A percentile compares a stretch with the other conserved stretches of the same genome.
Conservation (phyloP, 2,888 invertebrate genomes). For the Protodeltote pygarga region DNA sequence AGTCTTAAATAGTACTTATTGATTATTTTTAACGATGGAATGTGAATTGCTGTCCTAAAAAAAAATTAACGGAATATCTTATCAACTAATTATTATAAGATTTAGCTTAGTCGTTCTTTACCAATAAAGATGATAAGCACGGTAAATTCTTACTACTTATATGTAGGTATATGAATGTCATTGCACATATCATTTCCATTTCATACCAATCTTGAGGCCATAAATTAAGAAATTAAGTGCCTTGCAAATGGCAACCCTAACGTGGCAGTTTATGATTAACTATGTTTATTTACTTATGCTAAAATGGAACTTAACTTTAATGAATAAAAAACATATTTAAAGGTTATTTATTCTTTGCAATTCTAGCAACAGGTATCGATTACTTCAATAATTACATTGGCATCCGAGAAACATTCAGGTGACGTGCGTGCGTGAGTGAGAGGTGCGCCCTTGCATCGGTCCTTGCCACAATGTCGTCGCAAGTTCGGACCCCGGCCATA, state of each 20-base stretch:
- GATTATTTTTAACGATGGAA: no score
- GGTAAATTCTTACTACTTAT: no score
- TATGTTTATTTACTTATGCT: constrained; percentile 10
- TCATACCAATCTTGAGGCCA: no score
- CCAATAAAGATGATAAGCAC: no score
- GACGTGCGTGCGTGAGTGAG: constrained; percentile 72
- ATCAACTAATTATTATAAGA: no score
- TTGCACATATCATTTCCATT: no score
- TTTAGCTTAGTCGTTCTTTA: no score
- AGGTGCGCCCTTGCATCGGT: constrained; percentile 81
- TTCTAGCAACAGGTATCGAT: constrained; percentile 59
- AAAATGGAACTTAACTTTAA: constrained; percentile 19
- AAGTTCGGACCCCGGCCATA: constrained; percentile 66
- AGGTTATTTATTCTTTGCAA: constrained; percentile 43
- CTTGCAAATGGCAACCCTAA: constrained; percentile 1
- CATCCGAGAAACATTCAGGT: constrained; percentile 72
- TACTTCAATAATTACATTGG: constrained; percentile 68
- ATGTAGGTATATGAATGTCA: no score
- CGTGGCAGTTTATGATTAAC: constrained; percentile 20
- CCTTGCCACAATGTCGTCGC: constrained; percentile 75
- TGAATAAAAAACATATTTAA: constrained; percentile 21
- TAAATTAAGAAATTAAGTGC: neutral
- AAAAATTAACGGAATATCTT: no score
- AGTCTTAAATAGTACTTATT: no score
- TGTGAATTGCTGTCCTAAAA: no score